phyloP scores from a whole-genome alignment of 1,140 invertebrate species.

The Diorhabda carinulata region DNA sequence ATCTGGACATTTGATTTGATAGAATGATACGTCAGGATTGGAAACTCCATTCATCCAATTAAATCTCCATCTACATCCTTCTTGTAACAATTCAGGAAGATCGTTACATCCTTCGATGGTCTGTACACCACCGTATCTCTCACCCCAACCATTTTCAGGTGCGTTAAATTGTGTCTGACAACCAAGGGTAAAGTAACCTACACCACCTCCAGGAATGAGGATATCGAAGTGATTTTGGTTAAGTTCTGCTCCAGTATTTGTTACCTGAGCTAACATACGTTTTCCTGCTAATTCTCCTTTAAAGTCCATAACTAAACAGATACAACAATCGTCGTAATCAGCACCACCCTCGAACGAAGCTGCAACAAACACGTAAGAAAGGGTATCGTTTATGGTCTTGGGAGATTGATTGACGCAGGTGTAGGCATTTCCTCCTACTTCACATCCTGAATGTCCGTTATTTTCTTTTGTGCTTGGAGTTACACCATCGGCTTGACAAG shows the following conservation, averaged over 20 bases:
- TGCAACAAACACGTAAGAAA: constrained; percentile 27
- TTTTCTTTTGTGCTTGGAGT: constrained; percentile 11
- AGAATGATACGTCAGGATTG: constrained; percentile 14
- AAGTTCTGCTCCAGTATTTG: constrained; percentile 25
- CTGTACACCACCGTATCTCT: constrained; percentile 19
- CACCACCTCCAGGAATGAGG: constrained; percentile 25
- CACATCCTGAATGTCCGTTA: constrained; percentile 13
- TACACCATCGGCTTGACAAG: constrained; percentile 22
- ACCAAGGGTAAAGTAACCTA: neutral
- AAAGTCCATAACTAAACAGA: constrained; percentile 24
- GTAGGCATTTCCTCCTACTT: constrained; percentile 22
- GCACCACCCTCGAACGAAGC: constrained; percentile 27
- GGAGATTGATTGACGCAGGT: constrained; percentile 26
- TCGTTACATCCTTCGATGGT: constrained; percentile 13
- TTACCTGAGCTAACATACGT: constrained; percentile 22
- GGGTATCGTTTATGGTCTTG: constrained; percentile 14
- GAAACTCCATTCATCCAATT: constrained; percentile 17
- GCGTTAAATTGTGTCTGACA: constrained; percentile 15
- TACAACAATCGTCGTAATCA: constrained; percentile 20
- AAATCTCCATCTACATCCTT: constrained; percentile 18
- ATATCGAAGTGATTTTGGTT: constrained; percentile 29
- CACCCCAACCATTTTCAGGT: constrained; percentile 23
- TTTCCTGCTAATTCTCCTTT: constrained; percentile 14
- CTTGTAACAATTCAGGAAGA: constrained; percentile 12
- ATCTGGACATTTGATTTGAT: constrained; percentile 14